Percentiles rank a stretch among this genome's conserved stretches.
phyloP scores from a whole-genome alignment of 1,140 invertebrate species.

The Drosophila malerkotliana region DNA sequence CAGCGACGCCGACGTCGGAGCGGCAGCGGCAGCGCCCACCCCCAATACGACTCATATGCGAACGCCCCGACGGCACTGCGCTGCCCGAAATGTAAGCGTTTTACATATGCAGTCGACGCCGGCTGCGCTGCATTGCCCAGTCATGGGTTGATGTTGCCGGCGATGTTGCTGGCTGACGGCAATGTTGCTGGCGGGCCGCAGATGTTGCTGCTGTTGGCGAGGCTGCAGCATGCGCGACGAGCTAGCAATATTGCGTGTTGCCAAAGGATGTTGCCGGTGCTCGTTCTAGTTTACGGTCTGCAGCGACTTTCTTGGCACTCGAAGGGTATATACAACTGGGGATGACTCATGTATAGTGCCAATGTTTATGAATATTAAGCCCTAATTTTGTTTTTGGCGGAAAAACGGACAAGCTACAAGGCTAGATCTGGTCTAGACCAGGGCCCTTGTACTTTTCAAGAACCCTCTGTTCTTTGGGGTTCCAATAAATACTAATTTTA shows the following conservation, averaged over 20 bases:
- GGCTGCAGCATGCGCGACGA: conserved; percentile 64
- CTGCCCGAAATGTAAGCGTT: conserved; percentile 42
- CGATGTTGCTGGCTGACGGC: conserved; percentile 4
- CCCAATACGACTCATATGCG: conserved; percentile 27
- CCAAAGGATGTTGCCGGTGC: conserved; percentile 6
- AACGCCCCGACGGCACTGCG: conserved; percentile 9
- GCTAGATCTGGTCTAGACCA: no score
- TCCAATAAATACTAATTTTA: no score
- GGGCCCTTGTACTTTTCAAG: no score
- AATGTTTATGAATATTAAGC: background rate
- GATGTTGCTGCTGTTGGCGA: conserved; percentile 23
- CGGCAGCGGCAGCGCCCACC: conserved; percentile 12
- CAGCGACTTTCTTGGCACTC: background rate
- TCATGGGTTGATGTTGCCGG: conserved; percentile 28
- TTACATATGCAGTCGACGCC: conserved; percentile 54
- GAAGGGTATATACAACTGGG: background rate
- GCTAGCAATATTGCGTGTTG: conserved; percentile 71
- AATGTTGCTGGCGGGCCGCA: background rate
- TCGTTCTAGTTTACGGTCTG: conserved; percentile 31
- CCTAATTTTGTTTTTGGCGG: background rate
- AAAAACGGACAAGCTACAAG: no score
- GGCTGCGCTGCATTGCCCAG: conserved; percentile 36
- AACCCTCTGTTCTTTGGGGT: no score
- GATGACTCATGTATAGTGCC: background rate
- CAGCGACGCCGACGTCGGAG: conserved; percentile 21